These are phyloP conservation scores for Melanostoma mellinum DNA, from an alignment of 2,888 invertebrate genomes.

Conservation along the genomic window DNA sequence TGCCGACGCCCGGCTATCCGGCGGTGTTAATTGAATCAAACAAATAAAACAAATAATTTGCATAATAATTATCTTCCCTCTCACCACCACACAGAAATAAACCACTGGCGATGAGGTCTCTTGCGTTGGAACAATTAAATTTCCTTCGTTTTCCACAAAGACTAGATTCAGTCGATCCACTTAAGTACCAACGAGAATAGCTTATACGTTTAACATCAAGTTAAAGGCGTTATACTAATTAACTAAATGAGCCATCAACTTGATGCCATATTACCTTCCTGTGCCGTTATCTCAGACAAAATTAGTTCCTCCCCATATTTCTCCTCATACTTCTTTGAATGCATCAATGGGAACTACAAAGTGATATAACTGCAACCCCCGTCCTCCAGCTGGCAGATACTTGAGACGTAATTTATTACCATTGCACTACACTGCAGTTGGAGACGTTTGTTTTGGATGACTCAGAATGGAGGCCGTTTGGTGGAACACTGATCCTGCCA, in stretches of 20 bases:
- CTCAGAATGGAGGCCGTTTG: background rate
- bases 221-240: constrained; percentile 60
- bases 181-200: background rate
- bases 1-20: background rate
- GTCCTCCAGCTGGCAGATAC: constrained; percentile 41
- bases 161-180: constrained; percentile 8
- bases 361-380: constrained; percentile 18
- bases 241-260: constrained; percentile 68
- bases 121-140: constrained; percentile 20
- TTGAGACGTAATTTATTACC: constrained; percentile 61
- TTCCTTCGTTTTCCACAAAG: background rate
- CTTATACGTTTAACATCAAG: constrained; percentile 55
- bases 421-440: constrained; percentile 10
- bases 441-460: constrained; percentile 32
- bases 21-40: constrained; percentile 36
- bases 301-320: background rate
- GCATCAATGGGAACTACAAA: background rate
- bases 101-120: constrained; percentile 1
- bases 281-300: constrained; percentile 35
- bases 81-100: background rate
- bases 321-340: background rate
- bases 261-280: constrained; percentile 52
- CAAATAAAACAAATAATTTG: constrained; percentile 53
- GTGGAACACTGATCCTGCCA: constrained; percentile 51
- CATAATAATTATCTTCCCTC: constrained; percentile 50